These are phyloP conservation scores for Magallana angulata DNA, from an alignment of 1,140 invertebrate genomes.

Conservation along the genomic window DNA sequence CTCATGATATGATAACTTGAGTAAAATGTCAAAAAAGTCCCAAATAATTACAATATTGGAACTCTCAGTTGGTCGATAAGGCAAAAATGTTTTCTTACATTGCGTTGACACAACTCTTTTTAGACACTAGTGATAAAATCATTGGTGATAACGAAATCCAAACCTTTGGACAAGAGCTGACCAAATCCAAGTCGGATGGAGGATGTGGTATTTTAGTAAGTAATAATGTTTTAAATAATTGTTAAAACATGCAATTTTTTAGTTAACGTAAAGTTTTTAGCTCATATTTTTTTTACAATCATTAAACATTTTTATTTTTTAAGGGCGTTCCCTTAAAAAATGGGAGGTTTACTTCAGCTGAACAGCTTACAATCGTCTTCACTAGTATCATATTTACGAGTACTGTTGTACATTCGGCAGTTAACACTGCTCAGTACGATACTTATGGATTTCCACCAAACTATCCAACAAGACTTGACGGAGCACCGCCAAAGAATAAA, in stretches of 20 bases:
- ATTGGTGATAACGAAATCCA: not conserved
- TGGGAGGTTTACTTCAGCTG: conserved; percentile 68
- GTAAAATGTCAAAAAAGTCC: too few species aligned
- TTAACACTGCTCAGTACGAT: conserved; percentile 76
- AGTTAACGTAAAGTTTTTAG: not conserved
- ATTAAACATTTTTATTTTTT: not conserved
- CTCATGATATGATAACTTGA: too few species aligned
- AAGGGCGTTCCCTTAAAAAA: conserved; percentile 57
- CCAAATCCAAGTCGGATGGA: conserved; percentile 50
- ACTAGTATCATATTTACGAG: conserved; percentile 78
- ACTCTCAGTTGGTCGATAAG: too few species aligned
- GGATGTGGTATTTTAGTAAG: conserved; percentile 58
- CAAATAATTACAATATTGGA: too few species aligned
- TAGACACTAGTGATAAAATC: not conserved
- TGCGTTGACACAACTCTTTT: not conserved
- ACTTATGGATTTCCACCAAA: conserved; percentile 80
- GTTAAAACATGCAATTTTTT: too few species aligned
- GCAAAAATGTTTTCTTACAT: too few species aligned
- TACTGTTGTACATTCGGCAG: conserved; percentile 78
- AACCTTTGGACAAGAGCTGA: not conserved
- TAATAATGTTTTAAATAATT: not conserved
- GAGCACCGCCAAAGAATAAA: conserved; percentile 78
- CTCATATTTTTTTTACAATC: not conserved
- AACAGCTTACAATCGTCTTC: conserved; percentile 72
- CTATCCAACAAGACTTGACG: conserved; percentile 78